Conservation (phyloP, 1,140 invertebrate genomes). For the Calycopis cecrops region DNA sequence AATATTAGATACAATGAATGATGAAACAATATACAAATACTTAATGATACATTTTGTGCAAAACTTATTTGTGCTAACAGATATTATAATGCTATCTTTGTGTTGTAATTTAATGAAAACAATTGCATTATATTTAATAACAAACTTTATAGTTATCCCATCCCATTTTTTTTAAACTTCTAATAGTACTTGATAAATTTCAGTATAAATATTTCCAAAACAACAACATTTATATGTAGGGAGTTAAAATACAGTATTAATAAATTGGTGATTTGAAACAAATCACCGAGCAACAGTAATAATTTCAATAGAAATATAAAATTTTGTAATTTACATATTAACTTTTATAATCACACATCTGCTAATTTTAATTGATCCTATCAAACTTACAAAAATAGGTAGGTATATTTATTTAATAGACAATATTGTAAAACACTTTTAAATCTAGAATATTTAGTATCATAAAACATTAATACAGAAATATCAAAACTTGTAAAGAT, state of each 20-base stretch:
- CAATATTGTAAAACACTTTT: constrained; percentile 1
- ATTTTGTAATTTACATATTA: constrained; percentile 1
- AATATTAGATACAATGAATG: constrained; percentile 4
- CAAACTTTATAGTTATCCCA: too few species aligned
- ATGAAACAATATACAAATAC: too few species aligned
- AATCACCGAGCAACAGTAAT: neutral
- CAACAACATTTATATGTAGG: constrained; percentile 3
- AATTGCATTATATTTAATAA: too few species aligned
- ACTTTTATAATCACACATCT: neutral
- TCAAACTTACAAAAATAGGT: constrained; percentile 7
- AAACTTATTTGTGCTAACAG: too few species aligned
- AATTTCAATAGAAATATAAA: constrained; percentile 2
- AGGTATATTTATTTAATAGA: neutral
- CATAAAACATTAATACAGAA: neutral
- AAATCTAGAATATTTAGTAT: neutral
- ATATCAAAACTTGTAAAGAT: constrained; percentile 2
- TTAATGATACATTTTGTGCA: too few species aligned
- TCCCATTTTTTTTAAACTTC: too few species aligned
- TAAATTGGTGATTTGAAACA: neutral
- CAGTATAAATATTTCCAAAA: constrained; percentile 4
- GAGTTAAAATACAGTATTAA: neutral
- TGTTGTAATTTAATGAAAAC: too few species aligned
- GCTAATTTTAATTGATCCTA: neutral
- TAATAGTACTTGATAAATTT: neutral
- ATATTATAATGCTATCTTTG: too few species aligned